phyloP scores from a whole-genome alignment of 2,113 vertebrate genomes.

The Psammodynastes pulverulentus region DNA sequence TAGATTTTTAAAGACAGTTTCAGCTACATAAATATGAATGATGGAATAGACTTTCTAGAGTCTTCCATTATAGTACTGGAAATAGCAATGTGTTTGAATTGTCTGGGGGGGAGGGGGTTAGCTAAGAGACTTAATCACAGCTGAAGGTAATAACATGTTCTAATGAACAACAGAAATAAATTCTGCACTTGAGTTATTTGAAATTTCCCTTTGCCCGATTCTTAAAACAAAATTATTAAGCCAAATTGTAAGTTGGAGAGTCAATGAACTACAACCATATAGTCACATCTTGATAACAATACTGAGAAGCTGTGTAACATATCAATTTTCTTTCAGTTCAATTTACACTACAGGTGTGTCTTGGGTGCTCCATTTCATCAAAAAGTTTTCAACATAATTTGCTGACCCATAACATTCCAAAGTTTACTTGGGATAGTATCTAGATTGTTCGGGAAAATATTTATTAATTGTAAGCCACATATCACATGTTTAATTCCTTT shows the following conservation, averaged over 20 bases:
- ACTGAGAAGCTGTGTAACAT: slow-evolving; percentile 23
- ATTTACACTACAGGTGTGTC: slow-evolving; percentile 35
- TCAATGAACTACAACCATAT: slow-evolving; percentile 43
- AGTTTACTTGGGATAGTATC: neutral
- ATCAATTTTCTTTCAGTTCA: slow-evolving; percentile 28
- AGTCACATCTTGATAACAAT: slow-evolving; percentile 39
- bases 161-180: slow-evolving; percentile 31
- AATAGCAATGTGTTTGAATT: slow-evolving; percentile 23
- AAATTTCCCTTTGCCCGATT: slow-evolving; percentile 47
- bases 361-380: slow-evolving; percentile 18
- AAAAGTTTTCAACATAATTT: neutral
- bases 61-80: slow-evolving; percentile 3
- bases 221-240: slow-evolving; percentile 54
- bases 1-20: neutral
- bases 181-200: slow-evolving; percentile 34
- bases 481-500: neutral
- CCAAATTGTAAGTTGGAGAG: slow-evolving; percentile 4
- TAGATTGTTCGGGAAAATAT: neutral
- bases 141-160: slow-evolving; percentile 25
- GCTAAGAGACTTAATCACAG: slow-evolving; percentile 28
- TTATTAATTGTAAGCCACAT: neutral
- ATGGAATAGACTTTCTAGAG: neutral
- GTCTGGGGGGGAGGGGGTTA: no score
- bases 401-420: neutral
- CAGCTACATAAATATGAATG: neutral